A percentile compares a stretch with the other conserved stretches of the same genome.
These are phyloP conservation scores for Colletes gigas DNA, from an alignment of 1,140 invertebrate species.

Conservation along the genomic window DNA sequence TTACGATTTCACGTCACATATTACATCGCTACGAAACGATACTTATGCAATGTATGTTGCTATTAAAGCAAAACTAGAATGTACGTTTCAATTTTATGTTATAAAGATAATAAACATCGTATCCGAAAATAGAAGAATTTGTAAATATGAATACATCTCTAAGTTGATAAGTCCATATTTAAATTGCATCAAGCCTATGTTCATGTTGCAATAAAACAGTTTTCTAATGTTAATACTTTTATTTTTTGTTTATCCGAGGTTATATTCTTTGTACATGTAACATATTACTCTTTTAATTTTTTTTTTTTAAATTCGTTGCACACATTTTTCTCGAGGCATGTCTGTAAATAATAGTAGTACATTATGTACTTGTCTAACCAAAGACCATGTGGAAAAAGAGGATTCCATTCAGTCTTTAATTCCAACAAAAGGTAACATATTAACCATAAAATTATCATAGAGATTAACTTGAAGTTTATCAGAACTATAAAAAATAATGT, in stretches of 20 bases:
- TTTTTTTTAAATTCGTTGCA: conserved; percentile 2
- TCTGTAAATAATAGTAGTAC: not conserved
- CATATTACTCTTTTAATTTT: not conserved
- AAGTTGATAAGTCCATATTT: too few relatives aligned
- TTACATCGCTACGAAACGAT: not conserved
- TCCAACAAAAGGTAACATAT: conserved; percentile 9
- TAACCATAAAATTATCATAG: not conserved
- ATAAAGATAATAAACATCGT: not conserved
- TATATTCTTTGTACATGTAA: conserved; percentile 7
- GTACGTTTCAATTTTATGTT: not conserved
- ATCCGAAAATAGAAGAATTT: too few relatives aligned
- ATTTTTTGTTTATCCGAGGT: conserved; percentile 6
- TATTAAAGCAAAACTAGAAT: not conserved
- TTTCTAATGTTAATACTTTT: not conserved
- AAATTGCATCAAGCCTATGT: not conserved
- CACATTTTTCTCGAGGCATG: not conserved
- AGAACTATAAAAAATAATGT: not conserved
- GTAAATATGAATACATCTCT: too few relatives aligned
- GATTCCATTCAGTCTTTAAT: too few relatives aligned
- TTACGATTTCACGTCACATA: not conserved
- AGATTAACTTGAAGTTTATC: not conserved
- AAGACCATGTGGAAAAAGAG: not conserved
- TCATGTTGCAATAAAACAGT: not conserved
- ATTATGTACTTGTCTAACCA: not conserved
- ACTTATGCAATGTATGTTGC: not conserved